These are phyloP conservation scores for Hedya salicella DNA, from an alignment of 2,888 invertebrate species.

Conservation along the genomic window DNA sequence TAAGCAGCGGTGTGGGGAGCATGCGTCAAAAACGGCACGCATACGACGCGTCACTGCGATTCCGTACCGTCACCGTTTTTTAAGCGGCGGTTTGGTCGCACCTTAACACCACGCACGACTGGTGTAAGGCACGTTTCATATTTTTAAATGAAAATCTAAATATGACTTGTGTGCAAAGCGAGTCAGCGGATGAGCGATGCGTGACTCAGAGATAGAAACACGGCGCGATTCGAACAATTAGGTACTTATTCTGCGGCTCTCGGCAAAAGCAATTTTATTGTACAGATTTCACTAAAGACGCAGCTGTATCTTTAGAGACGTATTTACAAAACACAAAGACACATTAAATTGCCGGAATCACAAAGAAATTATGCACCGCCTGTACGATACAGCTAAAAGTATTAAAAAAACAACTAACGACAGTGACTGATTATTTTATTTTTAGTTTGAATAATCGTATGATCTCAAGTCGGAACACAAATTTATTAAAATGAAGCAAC, in stretches of 20 bases:
- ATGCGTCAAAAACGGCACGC: no score
- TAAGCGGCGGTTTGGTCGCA: no score
- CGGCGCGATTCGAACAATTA: constrained; percentile 19
- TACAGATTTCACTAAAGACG: not conserved
- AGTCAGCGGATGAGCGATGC: constrained; percentile 18
- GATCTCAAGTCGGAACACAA: not conserved
- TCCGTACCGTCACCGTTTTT: no score
- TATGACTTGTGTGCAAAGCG: not conserved
- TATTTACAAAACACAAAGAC: constrained; percentile 5
- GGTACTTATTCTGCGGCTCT: constrained; percentile 14
- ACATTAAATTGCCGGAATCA: not conserved
- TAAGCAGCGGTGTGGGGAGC: no score
- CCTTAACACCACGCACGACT: no score
- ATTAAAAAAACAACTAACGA: no score
- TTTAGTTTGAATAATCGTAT: not conserved
- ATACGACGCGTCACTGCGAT: no score
- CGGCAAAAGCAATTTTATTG: constrained; percentile 8
- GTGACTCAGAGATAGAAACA: constrained; percentile 28
- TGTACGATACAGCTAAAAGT: no score
- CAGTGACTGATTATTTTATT: no score
- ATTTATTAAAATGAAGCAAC: not conserved
- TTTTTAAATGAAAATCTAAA: constrained; percentile 3
- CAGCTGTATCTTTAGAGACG: not conserved
- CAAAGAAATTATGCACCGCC: not conserved
- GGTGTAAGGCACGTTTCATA: not conserved